Evolutionary conservation across 1,140 invertebrate genomes (phyloP), one percentile per base, ranked within the genome.

Genomic region (Drosophila sulfurigaster): DNA sequence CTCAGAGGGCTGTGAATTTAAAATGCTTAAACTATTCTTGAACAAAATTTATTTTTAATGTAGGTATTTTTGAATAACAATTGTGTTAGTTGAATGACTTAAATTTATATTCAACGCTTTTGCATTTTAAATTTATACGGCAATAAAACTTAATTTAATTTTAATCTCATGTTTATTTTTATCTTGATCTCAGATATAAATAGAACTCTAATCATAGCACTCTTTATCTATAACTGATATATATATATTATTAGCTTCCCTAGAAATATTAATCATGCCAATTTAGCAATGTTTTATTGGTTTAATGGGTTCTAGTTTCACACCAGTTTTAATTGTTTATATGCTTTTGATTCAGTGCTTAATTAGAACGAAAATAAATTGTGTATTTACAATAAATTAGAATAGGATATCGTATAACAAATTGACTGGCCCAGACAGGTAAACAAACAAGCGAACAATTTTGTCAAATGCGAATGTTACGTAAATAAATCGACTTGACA

Each of bases 391-490:
- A 56, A 11, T 6, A 54, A 74, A 60, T 68, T 46, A 69, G 56
- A 68, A 69, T 56, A 38, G 30, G 63, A 46, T 68, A 68, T 68
- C 71, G 48, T 30, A 62, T 56, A 46, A 48, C 71, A 60, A 54
- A n/a, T n/a, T n/a, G n/a, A n/a, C n/a, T n/a, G n/a, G n/a, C n/a
- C n/a, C 57, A 32, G 58, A 49, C 58, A 63, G 72, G 51, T 58
- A 69, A 74, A 69, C 28, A 56, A 63, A 38, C n/a, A n/a, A 28
- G n/a, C 13, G 35, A 68, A 62, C 20, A 63, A 57, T 30, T 6
- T 54, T 60, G 30, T 43, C 28, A 58, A 60, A 48, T 45, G 45
- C 28, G 43, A 56, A 54, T 38, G 13, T 57, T 69, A 62, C 41
- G 20, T 52, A 74, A 62, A 59, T 41, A 41, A 30, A 16, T 30